Percentiles rank a stretch among this genome's conserved stretches.
phyloP scores from a whole-genome alignment of 2,113 vertebrate species.

The Bungarus multicinctus region DNA sequence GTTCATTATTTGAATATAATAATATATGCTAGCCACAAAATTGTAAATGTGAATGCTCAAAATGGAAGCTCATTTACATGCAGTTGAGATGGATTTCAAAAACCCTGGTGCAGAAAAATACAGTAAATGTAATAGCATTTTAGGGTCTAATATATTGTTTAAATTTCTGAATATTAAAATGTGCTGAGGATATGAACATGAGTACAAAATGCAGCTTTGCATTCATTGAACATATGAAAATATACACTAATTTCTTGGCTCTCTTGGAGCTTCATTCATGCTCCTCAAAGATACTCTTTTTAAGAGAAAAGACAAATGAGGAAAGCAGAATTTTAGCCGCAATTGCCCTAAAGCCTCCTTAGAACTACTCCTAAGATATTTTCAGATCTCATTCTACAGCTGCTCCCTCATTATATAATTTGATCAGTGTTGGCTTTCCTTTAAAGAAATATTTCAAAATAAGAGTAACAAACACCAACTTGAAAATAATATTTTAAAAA shows the following conservation, averaged over 20 bases:
- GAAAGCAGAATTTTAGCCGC: not conserved
- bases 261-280: not conserved
- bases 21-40: not conserved
- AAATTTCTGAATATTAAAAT: constrained; percentile 6
- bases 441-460: not conserved
- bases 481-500: not conserved
- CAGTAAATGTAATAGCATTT: constrained; percentile 8
- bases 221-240: not conserved
- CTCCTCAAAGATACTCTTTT: not conserved
- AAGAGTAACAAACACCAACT: not conserved
- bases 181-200: not conserved
- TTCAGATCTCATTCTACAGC: not conserved
- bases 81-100: constrained; percentile 1
- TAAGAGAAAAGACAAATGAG: not conserved
- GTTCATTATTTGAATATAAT: not conserved
- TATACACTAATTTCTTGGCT: not conserved
- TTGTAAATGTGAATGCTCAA: not conserved
- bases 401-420: not conserved
- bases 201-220: not conserved
- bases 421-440: not conserved
- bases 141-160: not conserved
- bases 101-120: not conserved
- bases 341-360: not conserved
- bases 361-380: not conserved
- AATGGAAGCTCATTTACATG: not conserved